Evolutionary conservation across 2,113 vertebrate species (phyloP).

Genomic region (Patagioenas fasciata): DNA sequence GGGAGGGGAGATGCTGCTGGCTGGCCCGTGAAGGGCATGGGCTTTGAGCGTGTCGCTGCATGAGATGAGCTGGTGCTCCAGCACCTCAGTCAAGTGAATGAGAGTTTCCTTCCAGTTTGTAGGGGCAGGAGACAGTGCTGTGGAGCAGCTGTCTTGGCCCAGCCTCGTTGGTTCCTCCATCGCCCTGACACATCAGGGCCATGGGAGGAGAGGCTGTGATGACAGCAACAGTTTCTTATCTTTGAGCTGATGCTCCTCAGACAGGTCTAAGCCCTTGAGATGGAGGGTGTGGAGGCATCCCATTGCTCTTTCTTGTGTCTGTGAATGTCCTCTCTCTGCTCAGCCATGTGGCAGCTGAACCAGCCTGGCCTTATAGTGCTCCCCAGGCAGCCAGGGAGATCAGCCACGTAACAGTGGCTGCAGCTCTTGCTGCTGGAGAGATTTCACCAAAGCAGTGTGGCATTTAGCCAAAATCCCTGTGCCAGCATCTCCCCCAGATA

Average conservation of each 20-base stretch:
- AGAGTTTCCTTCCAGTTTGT: neutral
- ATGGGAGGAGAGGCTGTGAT: neutral
- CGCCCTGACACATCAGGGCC: neutral
- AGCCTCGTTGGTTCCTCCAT: neutral
- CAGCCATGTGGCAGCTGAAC: accelerated
- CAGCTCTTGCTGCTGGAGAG: neutral
- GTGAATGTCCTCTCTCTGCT: neutral
- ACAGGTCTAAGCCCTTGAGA: neutral
- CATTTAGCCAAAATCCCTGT: neutral
- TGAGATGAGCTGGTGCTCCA: neutral
- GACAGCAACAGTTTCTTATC: neutral
- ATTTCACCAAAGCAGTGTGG: neutral
- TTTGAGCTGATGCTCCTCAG: neutral
- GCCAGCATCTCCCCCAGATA: neutral
- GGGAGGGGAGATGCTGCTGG: neutral
- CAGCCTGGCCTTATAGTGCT: neutral
- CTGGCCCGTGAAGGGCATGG: neutral
- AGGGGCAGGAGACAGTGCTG: neutral
- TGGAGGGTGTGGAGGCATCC: neutral
- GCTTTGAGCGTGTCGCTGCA: neutral
- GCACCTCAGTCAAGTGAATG: neutral
- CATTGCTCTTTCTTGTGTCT: neutral
- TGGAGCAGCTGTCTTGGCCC: neutral
- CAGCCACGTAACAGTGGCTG: neutral
- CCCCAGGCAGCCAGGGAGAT: neutral